A percentile compares a stretch with the other conserved stretches of the same genome.
Evolutionary conservation across 2,113 vertebrate species (phyloP).

Genomic region (Phycodurus eques): DNA sequence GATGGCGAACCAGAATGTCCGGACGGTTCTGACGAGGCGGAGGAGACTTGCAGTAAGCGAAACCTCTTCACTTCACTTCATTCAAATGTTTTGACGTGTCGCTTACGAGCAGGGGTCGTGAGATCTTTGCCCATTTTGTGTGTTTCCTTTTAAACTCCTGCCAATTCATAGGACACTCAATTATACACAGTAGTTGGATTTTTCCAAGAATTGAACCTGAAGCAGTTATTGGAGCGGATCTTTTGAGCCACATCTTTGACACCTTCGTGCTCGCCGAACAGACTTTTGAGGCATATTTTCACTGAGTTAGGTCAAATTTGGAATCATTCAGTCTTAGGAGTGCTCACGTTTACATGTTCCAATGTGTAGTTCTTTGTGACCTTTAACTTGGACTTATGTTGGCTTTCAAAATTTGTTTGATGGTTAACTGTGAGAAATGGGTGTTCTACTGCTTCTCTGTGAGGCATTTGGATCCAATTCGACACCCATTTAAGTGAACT

Average conservation of each 20-base stretch:
- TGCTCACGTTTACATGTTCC: too few species aligned
- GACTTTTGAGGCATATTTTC: too few species aligned
- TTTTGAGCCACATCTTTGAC: too few species aligned
- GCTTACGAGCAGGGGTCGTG: neutral
- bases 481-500: neutral
- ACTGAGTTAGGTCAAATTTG: too few species aligned
- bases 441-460: neutral
- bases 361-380: too few species aligned
- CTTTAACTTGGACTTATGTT: too few species aligned
- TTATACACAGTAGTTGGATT: neutral
- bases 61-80: neutral
- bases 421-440: too few species aligned
- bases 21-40: constrained; percentile 87
- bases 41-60: constrained; percentile 88
- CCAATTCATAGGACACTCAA: neutral
- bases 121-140: neutral
- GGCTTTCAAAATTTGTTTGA: too few species aligned
- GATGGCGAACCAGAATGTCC: constrained; percentile 92
- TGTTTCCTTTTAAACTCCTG: neutral
- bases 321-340: too few species aligned
- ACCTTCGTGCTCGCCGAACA: too few species aligned
- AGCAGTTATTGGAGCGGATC: too few species aligned
- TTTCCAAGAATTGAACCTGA: too few species aligned
- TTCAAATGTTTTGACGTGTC: neutral
- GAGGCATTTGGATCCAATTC: neutral